Evolutionary conservation across 2,113 vertebrate species (phyloP).

Genomic region (Urocitellus parryii): DNA sequence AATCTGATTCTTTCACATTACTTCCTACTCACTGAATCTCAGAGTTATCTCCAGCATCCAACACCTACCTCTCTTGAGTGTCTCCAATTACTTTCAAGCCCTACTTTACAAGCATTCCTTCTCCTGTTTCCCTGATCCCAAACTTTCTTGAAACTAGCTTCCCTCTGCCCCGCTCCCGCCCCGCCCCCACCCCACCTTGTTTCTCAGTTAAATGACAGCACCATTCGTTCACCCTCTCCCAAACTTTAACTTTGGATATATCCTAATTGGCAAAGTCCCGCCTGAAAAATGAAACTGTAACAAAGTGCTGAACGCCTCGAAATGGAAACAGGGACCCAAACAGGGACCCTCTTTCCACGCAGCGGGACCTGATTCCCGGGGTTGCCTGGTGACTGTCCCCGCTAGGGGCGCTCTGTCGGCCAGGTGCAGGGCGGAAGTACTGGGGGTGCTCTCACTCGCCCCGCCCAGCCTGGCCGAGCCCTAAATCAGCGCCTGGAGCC

Average conservation of each 20-base stretch:
- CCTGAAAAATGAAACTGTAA: not conserved
- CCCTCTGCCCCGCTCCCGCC: no score
- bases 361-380: not conserved
- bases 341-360: not conserved
- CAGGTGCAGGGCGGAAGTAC: accelerated
- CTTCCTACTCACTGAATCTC: not conserved
- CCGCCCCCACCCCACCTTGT: not conserved
- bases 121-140: not conserved
- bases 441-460: not conserved
- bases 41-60: not conserved
- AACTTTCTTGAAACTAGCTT: not conserved
- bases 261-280: not conserved
- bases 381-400: accelerated
- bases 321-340: not conserved
- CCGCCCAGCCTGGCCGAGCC: not conserved
- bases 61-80: not conserved
- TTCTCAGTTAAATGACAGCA: not conserved
- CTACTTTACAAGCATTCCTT: not conserved
- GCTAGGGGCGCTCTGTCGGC: accelerated
- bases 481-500: not conserved
- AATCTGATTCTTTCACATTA: not conserved
- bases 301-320: not conserved
- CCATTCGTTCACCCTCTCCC: not conserved
- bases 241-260: not conserved
- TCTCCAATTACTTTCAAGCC: not conserved